A percentile compares a stretch with the other conserved stretches of the same genome.
Evolutionary conservation across 1,140 invertebrate genomes (phyloP).

Genomic region (Ceratoteleas bidentatus): DNA sequence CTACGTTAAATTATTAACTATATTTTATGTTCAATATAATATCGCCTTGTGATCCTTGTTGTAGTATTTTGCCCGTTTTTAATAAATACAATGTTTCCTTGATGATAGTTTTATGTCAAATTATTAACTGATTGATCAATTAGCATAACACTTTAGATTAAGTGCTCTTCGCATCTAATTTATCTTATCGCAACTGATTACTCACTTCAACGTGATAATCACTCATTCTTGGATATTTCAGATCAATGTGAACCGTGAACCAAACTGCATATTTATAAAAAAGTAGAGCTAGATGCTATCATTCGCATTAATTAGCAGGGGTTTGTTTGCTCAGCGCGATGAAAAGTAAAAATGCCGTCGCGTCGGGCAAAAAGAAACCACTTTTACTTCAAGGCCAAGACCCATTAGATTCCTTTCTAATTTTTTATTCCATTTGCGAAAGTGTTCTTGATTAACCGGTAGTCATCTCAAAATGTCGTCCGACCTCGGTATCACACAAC

Average conservation of each 20-base stretch:
- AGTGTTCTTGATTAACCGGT: constrained; percentile 64
- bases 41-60: constrained; percentile 67
- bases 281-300: not conserved
- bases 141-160: not conserved
- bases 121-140: constrained; percentile 12
- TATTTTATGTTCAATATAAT: constrained; percentile 34
- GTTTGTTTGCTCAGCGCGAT: constrained; percentile 5
- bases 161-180: not conserved
- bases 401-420: constrained; percentile 73
- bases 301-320: not conserved
- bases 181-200: too few species aligned
- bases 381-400: constrained; percentile 75
- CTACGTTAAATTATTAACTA: constrained; percentile 47
- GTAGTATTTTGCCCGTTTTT: constrained; percentile 69
- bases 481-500: constrained; percentile 31
- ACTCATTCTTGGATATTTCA: too few species aligned
- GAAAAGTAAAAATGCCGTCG: constrained; percentile 24
- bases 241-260: too few species aligned
- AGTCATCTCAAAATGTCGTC: constrained; percentile 44
- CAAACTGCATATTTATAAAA: too few species aligned
- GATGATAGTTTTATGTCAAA: not conserved
- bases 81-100: constrained; percentile 70
- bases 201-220: too few species aligned
- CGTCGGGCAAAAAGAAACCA: constrained; percentile 67
- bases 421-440: constrained; percentile 75